phyloP scores from a whole-genome alignment of 1,140 invertebrate species.

The Hylaeus volcanicus region DNA sequence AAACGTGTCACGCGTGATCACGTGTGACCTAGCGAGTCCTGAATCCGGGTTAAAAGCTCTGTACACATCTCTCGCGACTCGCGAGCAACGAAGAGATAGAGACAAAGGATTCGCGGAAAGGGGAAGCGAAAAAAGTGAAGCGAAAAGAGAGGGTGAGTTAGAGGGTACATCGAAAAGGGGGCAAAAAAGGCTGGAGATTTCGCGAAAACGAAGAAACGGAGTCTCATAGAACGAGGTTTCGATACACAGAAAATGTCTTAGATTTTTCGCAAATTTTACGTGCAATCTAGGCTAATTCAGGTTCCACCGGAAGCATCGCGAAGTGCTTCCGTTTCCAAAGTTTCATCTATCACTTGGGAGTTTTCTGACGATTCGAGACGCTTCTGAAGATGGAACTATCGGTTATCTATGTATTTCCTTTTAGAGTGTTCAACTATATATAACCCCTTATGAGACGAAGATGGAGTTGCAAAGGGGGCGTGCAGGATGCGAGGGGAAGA shows the following conservation, averaged over 20 bases:
- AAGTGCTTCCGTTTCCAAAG: no score
- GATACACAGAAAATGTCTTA: no score
- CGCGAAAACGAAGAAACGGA: conserved; percentile 16
- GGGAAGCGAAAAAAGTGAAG: conserved; percentile 14
- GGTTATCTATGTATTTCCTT: no score
- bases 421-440: no score
- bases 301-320: no score
- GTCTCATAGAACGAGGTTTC: not conserved
- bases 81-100: not conserved
- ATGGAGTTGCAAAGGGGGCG: not conserved
- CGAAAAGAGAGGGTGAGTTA: not conserved
- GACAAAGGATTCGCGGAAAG: conserved; percentile 3
- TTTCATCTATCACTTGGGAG: no score
- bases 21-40: not conserved
- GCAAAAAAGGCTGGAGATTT: conserved; percentile 21
- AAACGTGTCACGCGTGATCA: no score
- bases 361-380: no score
- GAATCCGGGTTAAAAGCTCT: conserved; percentile 63
- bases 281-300: no score
- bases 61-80: conserved; percentile 45
- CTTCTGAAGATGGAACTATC: no score
- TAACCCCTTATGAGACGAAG: no score
- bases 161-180: conserved; percentile 12
- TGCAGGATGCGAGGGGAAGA: not conserved
- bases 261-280: no score